These are phyloP conservation scores for Lasioglossum villosulum DNA, from an alignment of 2,888 invertebrate genomes.

Conservation along the genomic window DNA sequence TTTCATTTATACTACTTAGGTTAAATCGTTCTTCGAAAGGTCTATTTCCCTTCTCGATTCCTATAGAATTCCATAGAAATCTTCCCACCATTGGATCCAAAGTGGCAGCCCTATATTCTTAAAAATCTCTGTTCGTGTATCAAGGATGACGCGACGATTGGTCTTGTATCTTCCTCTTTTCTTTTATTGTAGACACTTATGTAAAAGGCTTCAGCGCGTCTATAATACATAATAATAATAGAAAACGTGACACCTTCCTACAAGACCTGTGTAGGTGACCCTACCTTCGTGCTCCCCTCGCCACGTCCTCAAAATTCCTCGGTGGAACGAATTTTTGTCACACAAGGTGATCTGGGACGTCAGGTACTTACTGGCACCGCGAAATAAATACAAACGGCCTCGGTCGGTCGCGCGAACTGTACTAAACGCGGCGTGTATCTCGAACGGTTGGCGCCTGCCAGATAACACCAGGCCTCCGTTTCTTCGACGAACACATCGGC, in stretches of 20 bases:
- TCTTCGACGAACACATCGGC: slow-evolving; percentile 30
- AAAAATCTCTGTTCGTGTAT: too few species aligned
- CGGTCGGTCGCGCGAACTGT: slow-evolving; percentile 46
- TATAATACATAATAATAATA: too few species aligned
- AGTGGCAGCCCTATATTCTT: neutral
- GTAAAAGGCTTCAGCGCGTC: too few species aligned
- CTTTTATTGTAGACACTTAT: too few species aligned
- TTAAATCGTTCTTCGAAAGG: too few species aligned
- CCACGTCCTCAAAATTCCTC: neutral
- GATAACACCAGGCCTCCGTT: slow-evolving; percentile 62
- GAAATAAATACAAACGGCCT: slow-evolving; percentile 64
- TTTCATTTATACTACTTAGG: too few species aligned
- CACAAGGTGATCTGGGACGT: neutral
- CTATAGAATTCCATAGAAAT: too few species aligned
- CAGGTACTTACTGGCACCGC: neutral
- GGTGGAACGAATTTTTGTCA: neutral
- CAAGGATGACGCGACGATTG: too few species aligned
- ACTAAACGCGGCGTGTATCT: slow-evolving; percentile 42
- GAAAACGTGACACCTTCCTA: neutral
- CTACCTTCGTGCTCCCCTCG: neutral
- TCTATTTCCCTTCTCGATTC: too few species aligned
- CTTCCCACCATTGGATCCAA: neutral
- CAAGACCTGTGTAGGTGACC: neutral
- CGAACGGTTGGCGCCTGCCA: slow-evolving; percentile 69
- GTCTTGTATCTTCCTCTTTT: too few species aligned